A percentile compares a stretch with the other conserved stretches of the same genome.
Conservation (phyloP, 1,140 invertebrate genomes). For the Agrypnia vestita region DNA sequence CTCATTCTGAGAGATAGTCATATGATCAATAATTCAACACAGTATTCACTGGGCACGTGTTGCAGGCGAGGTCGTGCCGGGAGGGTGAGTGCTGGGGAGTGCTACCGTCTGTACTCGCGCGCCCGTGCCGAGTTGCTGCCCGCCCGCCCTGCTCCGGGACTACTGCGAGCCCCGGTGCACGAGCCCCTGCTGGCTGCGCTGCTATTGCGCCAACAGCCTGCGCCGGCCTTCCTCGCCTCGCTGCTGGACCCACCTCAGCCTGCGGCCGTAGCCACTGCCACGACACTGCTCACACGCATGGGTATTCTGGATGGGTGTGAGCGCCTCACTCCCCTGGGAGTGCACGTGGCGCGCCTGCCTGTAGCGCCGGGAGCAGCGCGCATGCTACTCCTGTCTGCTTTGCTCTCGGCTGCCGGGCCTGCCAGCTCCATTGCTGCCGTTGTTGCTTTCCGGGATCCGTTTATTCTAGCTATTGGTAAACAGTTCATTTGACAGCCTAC, state of each 20-base stretch:
- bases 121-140: conserved; percentile 67
- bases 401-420: conserved; percentile 92
- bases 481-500: conserved; percentile 31
- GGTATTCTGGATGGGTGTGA: conserved; percentile 87
- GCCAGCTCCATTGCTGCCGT: conserved; percentile 89
- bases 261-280: conserved; percentile 77
- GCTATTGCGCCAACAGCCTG: conserved; percentile 80
- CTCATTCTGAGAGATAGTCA: background rate
- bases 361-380: conserved; percentile 89
- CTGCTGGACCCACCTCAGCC: conserved; percentile 81
- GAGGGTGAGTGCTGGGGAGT: conserved; percentile 82
- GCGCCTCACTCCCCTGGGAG: conserved; percentile 89
- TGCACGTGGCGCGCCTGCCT: conserved; percentile 90
- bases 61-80: conserved; percentile 81
- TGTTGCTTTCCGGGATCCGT: conserved; percentile 91
- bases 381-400: conserved; percentile 89
- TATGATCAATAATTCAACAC: background rate
- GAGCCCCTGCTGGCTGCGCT: conserved; percentile 79
- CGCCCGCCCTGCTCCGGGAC: conserved; percentile 75
- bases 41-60: background rate
- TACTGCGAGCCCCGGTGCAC: conserved; percentile 77
- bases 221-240: conserved; percentile 77
- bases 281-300: conserved; percentile 76
- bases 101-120: conserved; percentile 83
- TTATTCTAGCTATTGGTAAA: conserved; percentile 83